Conservation (phyloP, 1,140 invertebrate genomes). For the Drosophila lacteicornis region DNA sequence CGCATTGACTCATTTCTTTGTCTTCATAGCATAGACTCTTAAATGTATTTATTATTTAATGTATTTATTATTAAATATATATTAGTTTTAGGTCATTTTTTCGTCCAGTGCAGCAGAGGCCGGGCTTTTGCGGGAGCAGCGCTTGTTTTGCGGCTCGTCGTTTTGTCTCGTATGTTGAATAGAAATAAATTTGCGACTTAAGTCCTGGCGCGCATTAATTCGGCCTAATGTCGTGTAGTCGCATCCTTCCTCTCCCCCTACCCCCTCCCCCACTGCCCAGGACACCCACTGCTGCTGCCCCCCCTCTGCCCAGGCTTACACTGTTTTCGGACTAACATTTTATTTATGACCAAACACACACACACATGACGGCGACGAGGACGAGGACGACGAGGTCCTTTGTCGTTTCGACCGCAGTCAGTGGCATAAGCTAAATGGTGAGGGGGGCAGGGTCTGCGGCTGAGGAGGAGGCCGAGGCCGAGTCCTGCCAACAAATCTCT, state of each 20-base stretch:
- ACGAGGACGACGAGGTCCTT: conserved; percentile 30
- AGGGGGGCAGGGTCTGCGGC: neutral
- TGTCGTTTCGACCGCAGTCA: conserved; percentile 38
- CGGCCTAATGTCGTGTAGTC: conserved; percentile 82
- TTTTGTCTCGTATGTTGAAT: conserved; percentile 83
- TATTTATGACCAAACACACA: conserved; percentile 66
- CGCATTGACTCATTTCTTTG: no score
- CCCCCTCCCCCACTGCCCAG: neutral
- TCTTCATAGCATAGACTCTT: no score
- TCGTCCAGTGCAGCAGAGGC: conserved; percentile 5
- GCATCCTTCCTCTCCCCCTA: conserved; percentile 53
- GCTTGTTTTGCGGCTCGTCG: conserved; percentile 75
- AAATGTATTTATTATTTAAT: neutral
- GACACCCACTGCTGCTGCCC: neutral
- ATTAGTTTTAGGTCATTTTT: neutral
- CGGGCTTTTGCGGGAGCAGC: conserved; percentile 7
- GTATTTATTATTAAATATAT: neutral
- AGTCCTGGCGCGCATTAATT: conserved; percentile 82
- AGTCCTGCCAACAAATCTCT: conserved; percentile 48
- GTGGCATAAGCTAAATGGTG: conserved; percentile 37
- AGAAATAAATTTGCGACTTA: conserved; percentile 83
- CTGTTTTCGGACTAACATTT: conserved; percentile 81
- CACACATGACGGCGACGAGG: conserved; percentile 26
- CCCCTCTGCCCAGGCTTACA: conserved; percentile 28
- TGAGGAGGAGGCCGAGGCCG: neutral